phyloP scores from a whole-genome alignment of 2,888 invertebrate species.

The Chirona hameri region DNA sequence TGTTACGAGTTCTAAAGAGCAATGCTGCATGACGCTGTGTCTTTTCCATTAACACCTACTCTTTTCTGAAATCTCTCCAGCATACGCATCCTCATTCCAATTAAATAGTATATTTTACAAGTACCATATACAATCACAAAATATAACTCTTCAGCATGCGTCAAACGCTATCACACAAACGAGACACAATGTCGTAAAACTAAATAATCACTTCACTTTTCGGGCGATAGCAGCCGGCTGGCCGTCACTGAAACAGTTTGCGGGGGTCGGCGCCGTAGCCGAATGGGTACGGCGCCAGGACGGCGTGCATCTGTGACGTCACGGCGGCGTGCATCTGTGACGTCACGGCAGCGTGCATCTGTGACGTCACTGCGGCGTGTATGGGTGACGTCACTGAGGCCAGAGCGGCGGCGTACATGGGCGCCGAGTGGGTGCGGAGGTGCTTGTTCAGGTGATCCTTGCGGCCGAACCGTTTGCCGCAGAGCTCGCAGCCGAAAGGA shows the following conservation, averaged over 20 bases:
- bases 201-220: neutral
- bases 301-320: neutral
- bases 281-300: neutral
- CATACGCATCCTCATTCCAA: too few relatives aligned
- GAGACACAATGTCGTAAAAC: neutral
- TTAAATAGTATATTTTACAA: too few relatives aligned
- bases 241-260: neutral
- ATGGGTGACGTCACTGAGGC: too few relatives aligned
- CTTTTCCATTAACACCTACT: too few relatives aligned
- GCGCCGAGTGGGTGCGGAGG: conserved; percentile 36
- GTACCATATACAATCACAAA: neutral
- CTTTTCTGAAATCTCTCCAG: too few relatives aligned
- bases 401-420: neutral
- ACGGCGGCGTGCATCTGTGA: neutral
- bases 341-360: neutral
- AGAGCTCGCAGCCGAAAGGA: conserved; percentile 70
- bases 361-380: too few relatives aligned
- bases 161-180: neutral
- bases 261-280: neutral
- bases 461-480: conserved; percentile 72
- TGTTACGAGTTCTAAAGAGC: too few relatives aligned
- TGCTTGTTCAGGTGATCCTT: conserved; percentile 74
- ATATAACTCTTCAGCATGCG: neutral
- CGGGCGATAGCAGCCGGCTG: neutral
- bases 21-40: too few relatives aligned